Conservation (phyloP, 2,113 vertebrate genomes). For the Lutjanus erythropterus region DNA sequence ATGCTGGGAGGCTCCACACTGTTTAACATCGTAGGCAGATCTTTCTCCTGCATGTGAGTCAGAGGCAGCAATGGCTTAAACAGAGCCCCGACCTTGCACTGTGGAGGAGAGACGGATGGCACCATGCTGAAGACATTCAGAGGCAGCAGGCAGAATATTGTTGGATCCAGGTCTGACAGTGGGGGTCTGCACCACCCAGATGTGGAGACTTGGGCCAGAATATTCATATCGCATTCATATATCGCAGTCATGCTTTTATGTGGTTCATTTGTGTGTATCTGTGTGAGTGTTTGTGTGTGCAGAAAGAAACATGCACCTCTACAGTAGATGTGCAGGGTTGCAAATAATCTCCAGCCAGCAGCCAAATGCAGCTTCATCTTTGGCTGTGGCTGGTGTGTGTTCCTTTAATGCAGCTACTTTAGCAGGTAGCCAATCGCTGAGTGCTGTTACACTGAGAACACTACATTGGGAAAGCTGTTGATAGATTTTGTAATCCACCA, state of each 20-base stretch:
- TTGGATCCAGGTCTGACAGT: conserved; percentile 42
- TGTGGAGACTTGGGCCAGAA: conserved; percentile 61
- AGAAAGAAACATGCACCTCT: conserved; percentile 40
- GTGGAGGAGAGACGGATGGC: conserved; percentile 72
- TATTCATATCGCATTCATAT: conserved; percentile 71
- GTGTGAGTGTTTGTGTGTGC: conserved; percentile 13
- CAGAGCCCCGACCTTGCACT: conserved; percentile 83
- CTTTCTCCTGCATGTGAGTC: conserved; percentile 88
- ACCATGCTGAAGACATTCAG: conserved; percentile 70
- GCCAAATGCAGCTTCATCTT: conserved; percentile 28
- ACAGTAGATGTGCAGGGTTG: conserved; percentile 17
- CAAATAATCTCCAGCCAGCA: conserved; percentile 18
- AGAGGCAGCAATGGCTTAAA: conserved; percentile 85
- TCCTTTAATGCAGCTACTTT: conserved; percentile 7
- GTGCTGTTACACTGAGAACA: background rate
- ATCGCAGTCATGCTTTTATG: conserved; percentile 59
- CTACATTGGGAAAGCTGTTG: background rate
- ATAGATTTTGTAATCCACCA: conserved; percentile 34
- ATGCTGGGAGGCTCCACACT: conserved; percentile 87
- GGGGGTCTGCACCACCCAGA: background rate
- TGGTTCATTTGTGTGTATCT: conserved; percentile 2
- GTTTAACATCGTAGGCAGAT: conserved; percentile 81
- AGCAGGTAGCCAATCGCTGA: background rate
- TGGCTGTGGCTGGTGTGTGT: conserved; percentile 7
- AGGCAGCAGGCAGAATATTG: conserved; percentile 77